These are phyloP conservation scores for Conopomorpha cramerella DNA, from an alignment of 1,140 invertebrate species.

Conservation along the genomic window DNA sequence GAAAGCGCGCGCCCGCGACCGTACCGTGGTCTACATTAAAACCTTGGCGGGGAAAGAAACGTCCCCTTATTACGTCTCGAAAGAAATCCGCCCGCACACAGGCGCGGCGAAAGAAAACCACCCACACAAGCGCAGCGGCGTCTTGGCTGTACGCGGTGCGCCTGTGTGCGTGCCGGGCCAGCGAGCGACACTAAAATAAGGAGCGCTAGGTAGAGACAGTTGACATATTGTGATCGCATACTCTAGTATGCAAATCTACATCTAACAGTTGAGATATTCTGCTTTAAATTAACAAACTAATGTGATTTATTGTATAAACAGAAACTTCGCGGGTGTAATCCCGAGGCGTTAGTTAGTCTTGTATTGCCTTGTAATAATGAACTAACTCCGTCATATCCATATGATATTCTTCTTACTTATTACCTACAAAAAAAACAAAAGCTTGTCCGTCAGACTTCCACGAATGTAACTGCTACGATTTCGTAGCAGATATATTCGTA, in stretches of 20 bases:
- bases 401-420: too few species aligned
- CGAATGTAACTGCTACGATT: too few species aligned
- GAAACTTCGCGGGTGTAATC: too few species aligned
- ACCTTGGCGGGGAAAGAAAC: slow-evolving; percentile 58
- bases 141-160: slow-evolving; percentile 14
- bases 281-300: not conserved
- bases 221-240: too few species aligned
- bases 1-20: slow-evolving; percentile 47
- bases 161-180: slow-evolving; percentile 30
- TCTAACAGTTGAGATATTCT: not conserved
- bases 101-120: slow-evolving; percentile 15
- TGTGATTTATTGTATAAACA: not conserved
- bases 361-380: too few species aligned
- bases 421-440: too few species aligned
- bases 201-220: not conserved
- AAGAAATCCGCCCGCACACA: slow-evolving; percentile 52
- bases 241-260: not conserved
- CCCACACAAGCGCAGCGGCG: slow-evolving; percentile 13
- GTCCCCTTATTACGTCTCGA: slow-evolving; percentile 60
- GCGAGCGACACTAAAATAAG: slow-evolving; percentile 12
- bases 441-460: too few species aligned
- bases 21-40: slow-evolving; percentile 59
- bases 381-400: too few species aligned
- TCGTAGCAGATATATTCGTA: too few species aligned
- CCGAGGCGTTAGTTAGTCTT: too few species aligned